Evolutionary conservation across 2,888 invertebrate species (phyloP), one percentile per base, ranked within the genome.

Genomic region (Synergus gifuensis): DNA sequence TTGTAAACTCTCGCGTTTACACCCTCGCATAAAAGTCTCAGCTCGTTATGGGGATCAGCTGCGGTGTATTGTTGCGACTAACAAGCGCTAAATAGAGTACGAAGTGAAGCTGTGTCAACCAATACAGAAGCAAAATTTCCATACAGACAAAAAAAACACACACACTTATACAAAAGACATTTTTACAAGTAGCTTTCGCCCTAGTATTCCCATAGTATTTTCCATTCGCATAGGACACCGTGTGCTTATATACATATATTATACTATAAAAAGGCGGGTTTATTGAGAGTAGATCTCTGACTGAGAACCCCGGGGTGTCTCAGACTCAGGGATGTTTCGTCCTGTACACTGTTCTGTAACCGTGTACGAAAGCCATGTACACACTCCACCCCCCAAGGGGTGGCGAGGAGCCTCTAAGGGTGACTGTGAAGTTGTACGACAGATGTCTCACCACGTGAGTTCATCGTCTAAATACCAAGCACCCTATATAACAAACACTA

Each of bases 391-490:
- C 76, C 54, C 66, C 73, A 77, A 83, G 80, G 83, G 81, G 84
- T 79, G 81, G 58, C 73, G 36, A 69, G 84, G 84, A 85, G 83
- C 86, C 84, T 78, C 85, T 86, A 85, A 86, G 85, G 87, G 89
- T 85, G 84, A 84, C 87, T 87, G 89, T 91, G 90, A 89, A 90
- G 89, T 90, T 88, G 91, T 88, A 87, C 89, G 89, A 92, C 91
- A 92, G 91, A 92, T 92, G 91, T 91, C 90, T 90, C 91, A 86
- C 91, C 87, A 87, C 91, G 88, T 92, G 91, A 91, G 89, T 88
- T 88, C 89, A 83, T 81, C 86, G 85, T 88, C 87, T 89, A 90
- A 90, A 90, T 89, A 89, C 85, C 85, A 81, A 77, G 83, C 82
- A 79, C 86, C 84, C 84, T 81, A 64, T 76, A 78, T 36, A 49